phyloP scores from a whole-genome alignment of 2,113 vertebrate genomes.

The Salminus brasiliensis region DNA sequence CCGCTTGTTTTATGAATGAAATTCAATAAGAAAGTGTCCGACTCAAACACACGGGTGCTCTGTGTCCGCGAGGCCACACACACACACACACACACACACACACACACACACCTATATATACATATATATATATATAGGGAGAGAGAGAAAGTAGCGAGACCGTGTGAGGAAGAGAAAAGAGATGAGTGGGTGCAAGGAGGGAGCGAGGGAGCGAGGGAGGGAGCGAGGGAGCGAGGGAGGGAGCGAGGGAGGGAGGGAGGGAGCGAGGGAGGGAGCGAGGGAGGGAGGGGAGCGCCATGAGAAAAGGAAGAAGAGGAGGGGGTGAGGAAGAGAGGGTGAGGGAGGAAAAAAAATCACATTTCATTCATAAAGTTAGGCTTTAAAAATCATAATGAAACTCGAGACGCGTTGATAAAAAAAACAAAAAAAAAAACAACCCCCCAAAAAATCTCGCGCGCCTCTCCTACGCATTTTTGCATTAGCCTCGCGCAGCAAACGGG shows the following conservation, averaged over 20 bases:
- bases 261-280: conserved; percentile 62
- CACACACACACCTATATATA: too few relatives aligned
- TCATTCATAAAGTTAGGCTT: conserved; percentile 91
- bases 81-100: too few relatives aligned
- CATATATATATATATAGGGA: too few relatives aligned
- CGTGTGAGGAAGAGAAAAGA: conserved; percentile 61
- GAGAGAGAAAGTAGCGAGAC: too few relatives aligned
- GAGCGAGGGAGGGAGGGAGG: conserved; percentile 48
- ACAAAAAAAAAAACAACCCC: conserved; percentile 65
- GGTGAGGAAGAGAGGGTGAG: conserved; percentile 64
- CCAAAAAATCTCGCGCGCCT: conserved; percentile 65
- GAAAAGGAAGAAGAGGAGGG: conserved; percentile 60
- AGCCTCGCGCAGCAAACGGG: conserved; percentile 56
- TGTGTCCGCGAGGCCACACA: conserved; percentile 57
- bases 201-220: conserved; percentile 55
- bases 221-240: conserved; percentile 62
- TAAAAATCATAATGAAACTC: conserved; percentile 86
- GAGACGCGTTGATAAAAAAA: conserved; percentile 80
- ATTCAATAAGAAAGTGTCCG: conserved; percentile 46
- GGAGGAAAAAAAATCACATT: conserved; percentile 75
- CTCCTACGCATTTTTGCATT: conserved; percentile 53
- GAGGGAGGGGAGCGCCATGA: conserved; percentile 59
- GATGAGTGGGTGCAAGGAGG: conserved; percentile 67
- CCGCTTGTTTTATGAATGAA: conserved; percentile 82
- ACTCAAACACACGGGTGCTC: conserved; percentile 49